Percentiles rank a stretch among this genome's conserved stretches.
These are phyloP conservation scores for Leuciscus idus DNA, from an alignment of 2,113 vertebrate species.

Conservation along the genomic window DNA sequence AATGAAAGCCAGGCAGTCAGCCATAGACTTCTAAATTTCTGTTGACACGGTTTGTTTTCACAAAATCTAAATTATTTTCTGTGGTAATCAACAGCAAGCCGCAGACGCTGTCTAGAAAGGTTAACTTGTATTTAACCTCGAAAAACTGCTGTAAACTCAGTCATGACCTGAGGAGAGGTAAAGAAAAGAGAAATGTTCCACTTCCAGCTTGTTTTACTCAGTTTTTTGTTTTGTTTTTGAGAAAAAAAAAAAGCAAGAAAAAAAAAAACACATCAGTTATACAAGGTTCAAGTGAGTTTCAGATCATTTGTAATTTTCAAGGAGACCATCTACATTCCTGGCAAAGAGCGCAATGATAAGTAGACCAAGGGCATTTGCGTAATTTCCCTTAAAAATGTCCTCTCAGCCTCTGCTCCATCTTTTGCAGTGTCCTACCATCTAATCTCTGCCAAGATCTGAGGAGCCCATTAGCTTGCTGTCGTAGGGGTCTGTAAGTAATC, in stretches of 20 bases:
- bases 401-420: constrained; percentile 45
- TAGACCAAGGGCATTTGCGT: constrained; percentile 48
- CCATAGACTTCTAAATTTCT: neutral
- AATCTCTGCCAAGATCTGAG: constrained; percentile 51
- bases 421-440: constrained; percentile 49
- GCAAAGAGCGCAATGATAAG: constrained; percentile 33
- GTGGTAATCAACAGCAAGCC: neutral
- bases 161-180: neutral
- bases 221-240: neutral
- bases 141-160: neutral
- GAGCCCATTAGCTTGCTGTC: constrained; percentile 79
- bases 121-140: neutral
- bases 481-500: constrained; percentile 84
- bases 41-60: neutral
- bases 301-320: constrained; percentile 22
- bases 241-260: neutral
- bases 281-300: neutral
- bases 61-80: neutral
- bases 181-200: neutral
- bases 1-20: neutral
- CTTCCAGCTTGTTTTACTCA: neutral
- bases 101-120: neutral
- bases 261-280: neutral
- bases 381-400: constrained; percentile 49
- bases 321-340: constrained; percentile 15